phyloP scores from a whole-genome alignment of 2,113 vertebrate species.

The Astur gentilis region DNA sequence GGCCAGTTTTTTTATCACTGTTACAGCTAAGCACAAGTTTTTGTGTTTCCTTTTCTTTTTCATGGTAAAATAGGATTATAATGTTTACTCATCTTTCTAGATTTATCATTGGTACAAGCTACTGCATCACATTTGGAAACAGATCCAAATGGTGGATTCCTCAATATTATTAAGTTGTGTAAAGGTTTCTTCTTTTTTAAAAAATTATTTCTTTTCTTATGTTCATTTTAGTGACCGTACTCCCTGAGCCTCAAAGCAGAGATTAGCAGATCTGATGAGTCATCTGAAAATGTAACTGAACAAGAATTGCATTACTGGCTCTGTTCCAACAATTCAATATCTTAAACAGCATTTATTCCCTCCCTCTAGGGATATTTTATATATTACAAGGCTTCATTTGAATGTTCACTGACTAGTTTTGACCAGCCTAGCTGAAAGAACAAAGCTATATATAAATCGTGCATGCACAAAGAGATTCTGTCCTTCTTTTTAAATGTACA shows the following conservation, averaged over 20 bases:
- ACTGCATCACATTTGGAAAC: background rate
- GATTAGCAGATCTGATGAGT: conserved; percentile 40
- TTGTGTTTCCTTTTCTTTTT: background rate
- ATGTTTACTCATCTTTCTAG: background rate
- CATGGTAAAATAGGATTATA: background rate
- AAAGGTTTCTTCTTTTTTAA: background rate
- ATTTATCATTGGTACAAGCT: background rate
- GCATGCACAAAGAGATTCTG: background rate
- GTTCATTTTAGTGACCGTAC: background rate
- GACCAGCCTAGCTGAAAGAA: conserved; percentile 25
- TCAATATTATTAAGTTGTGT: background rate
- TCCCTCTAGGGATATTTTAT: conserved; percentile 6
- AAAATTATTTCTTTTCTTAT: background rate
- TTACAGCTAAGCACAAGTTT: background rate
- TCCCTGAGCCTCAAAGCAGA: background rate
- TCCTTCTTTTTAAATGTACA: background rate
- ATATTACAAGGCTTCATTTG: conserved; percentile 24
- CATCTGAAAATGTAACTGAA: conserved; percentile 41
- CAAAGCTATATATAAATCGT: conserved; percentile 5
- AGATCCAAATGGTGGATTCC: background rate
- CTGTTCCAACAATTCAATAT: conserved; percentile 48
- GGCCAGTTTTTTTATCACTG: background rate
- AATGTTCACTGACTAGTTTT: conserved; percentile 4
- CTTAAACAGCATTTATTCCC: conserved; percentile 53
- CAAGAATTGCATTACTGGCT: conserved; percentile 32